Evolutionary conservation across 2,113 vertebrate genomes (phyloP).

Genomic region (Pipa parva): DNA sequence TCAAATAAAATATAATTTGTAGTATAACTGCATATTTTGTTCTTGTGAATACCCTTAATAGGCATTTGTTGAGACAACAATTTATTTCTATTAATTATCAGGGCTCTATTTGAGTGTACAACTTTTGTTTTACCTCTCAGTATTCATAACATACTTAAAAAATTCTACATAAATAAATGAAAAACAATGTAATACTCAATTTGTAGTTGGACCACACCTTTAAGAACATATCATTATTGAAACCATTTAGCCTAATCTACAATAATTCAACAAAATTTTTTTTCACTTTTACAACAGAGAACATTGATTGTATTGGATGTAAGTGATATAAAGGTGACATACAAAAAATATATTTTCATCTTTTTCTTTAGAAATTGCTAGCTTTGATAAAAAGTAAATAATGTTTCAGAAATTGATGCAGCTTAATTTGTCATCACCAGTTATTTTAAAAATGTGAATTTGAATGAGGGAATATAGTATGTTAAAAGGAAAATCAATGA

Average conservation of each 20-base stretch:
- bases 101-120: too few species aligned
- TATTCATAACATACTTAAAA: too few species aligned
- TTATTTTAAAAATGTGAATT: conserved; percentile 52
- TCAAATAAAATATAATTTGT: too few species aligned
- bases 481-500: conserved; percentile 47
- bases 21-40: too few species aligned
- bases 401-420: conserved; percentile 62
- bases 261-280: conserved; percentile 22
- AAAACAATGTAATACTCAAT: too few species aligned
- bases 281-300: conserved; percentile 36
- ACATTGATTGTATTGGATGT: conserved; percentile 50
- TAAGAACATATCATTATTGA: conserved; percentile 6
- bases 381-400: conserved; percentile 65
- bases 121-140: too few species aligned
- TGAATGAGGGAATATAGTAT: conserved; percentile 42
- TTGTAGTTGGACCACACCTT: conserved; percentile 27
- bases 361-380: conserved; percentile 68
- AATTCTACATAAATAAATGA: too few species aligned
- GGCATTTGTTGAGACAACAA: too few species aligned
- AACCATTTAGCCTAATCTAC: conserved; percentile 26
- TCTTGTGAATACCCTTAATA: too few species aligned
- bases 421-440: conserved; percentile 56
- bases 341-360: conserved; percentile 75
- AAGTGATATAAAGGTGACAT: conserved; percentile 71
- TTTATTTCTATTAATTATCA: too few species aligned